These are phyloP conservation scores for Sussaba pulchella DNA, from an alignment of 2,888 invertebrate species.

Conservation along the genomic window DNA sequence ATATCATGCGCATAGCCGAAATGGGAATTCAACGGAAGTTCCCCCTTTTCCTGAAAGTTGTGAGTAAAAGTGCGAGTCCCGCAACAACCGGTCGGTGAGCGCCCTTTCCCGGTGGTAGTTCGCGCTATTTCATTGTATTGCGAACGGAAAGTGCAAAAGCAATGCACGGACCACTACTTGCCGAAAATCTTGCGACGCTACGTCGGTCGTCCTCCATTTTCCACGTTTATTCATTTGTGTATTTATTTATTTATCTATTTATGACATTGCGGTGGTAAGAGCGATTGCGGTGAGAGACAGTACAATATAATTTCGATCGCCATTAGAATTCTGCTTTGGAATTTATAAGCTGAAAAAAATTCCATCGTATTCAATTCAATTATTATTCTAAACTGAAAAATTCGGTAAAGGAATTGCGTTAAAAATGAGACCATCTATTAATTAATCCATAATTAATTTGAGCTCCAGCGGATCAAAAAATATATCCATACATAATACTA, in stretches of 20 bases:
- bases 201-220: not conserved
- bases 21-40: constrained; percentile 62
- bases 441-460: no score
- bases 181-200: not conserved
- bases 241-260: no score
- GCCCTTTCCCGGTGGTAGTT: not conserved
- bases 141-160: not conserved
- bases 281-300: not conserved
- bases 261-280: not conserved
- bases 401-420: no score
- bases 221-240: not conserved
- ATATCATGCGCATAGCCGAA: constrained; percentile 54
- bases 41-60: constrained; percentile 38
- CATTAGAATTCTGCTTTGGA: no score
- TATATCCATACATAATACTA: no score
- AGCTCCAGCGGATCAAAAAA: no score
- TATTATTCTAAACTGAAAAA: no score
- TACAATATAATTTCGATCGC: not conserved
- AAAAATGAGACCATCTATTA: no score
- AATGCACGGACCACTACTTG: not conserved
- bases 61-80: constrained; percentile 37
- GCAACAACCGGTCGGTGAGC: not conserved
- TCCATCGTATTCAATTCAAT: no score
- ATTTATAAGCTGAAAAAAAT: no score
- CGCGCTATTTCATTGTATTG: not conserved